Conservation (phyloP, 2,888 invertebrate species). For the Ophion slaviceki region DNA sequence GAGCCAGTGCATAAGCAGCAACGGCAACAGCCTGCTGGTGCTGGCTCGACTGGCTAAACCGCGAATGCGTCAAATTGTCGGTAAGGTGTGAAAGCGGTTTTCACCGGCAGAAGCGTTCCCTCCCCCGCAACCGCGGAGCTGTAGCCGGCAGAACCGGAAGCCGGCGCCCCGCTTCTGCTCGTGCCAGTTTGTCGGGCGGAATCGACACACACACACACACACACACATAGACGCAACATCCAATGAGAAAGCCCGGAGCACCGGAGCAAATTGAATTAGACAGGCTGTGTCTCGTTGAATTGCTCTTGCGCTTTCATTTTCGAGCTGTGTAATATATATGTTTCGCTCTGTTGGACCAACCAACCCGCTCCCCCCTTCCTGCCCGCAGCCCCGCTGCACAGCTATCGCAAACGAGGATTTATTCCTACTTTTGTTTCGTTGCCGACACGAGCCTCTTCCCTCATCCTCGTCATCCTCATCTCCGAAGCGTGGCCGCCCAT, state of each 20-base stretch:
- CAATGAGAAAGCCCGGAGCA: constrained; percentile 69
- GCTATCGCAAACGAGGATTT: constrained; percentile 57
- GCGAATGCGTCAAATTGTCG: constrained; percentile 70
- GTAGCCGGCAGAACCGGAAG: constrained; percentile 46
- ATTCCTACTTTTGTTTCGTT: constrained; percentile 50
- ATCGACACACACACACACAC: constrained; percentile 38
- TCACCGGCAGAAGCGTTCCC: constrained; percentile 47
- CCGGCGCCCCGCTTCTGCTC: constrained; percentile 28
- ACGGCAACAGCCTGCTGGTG: constrained; percentile 23
- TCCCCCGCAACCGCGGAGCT: constrained; percentile 24
- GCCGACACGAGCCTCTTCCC: neutral
- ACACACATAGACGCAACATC: constrained; percentile 30
- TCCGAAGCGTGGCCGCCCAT: neutral
- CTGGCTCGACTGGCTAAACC: constrained; percentile 48
- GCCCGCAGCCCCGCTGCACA: constrained; percentile 5
- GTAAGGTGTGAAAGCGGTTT: constrained; percentile 70
- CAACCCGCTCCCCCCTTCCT: constrained; percentile 17
- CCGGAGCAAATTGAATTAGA: constrained; percentile 75
- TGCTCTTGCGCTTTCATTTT: constrained; percentile 73
- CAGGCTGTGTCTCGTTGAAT: constrained; percentile 74
- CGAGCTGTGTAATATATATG: constrained; percentile 69
- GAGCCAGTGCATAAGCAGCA: constrained; percentile 23
- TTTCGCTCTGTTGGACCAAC: constrained; percentile 45
- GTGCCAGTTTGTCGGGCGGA: constrained; percentile 29
- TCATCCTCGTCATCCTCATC: neutral